Base-by-base conservation (phyloP, 2,888 invertebrate genomes). In the Trisateles emortualis region DNA sequence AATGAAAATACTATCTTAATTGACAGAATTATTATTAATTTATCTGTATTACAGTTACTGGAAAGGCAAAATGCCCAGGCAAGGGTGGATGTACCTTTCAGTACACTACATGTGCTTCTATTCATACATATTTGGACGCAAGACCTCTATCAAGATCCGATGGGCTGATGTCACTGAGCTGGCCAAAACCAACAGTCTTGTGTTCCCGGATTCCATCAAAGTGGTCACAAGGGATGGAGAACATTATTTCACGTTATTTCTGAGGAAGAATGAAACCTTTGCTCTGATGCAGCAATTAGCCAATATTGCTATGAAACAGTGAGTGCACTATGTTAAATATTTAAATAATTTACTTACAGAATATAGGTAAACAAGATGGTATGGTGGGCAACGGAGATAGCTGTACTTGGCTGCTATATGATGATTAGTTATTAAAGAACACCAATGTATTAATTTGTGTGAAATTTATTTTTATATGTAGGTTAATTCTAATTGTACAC, bases 51-150 rank as follows among this genome's bases (percentile, higher is more conserved):
- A 80, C 81, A 99, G 99, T 81, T 98, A 97, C 81, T 97, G 98
- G 96, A 98, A 98, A 87, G 96, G 97, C 29, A 96, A 96, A 83
- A 94, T 99, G 68, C 99, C 99, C 0, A 93, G 97, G n/a, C 99
- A 99, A 92, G 99, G 99, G 26, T 98, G 98, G 96, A 94, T 99
- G 83, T 99, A 99, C 83, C 94, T 99, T n/a, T 98, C 99, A 14
- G 96, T 99, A 29, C 98, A 98, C 84, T 98, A 98, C 85, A 94
- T 99, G 84, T 98, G 98, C 83, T 99, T 99, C 90, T 97, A 99
- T 86, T 97, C 99, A 0, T 98, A 97, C 81, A 96, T 99, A 78
- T 94, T 99, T 87, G 98, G 99, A 6, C 96, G 95, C 54, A 98
- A 99, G 84, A 97, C 97, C 3, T 97, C 96, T 76, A 94, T 98